phyloP scores from a whole-genome alignment of 2,797 vertebrate genomes.

The Oreochromis mossambicus region DNA sequence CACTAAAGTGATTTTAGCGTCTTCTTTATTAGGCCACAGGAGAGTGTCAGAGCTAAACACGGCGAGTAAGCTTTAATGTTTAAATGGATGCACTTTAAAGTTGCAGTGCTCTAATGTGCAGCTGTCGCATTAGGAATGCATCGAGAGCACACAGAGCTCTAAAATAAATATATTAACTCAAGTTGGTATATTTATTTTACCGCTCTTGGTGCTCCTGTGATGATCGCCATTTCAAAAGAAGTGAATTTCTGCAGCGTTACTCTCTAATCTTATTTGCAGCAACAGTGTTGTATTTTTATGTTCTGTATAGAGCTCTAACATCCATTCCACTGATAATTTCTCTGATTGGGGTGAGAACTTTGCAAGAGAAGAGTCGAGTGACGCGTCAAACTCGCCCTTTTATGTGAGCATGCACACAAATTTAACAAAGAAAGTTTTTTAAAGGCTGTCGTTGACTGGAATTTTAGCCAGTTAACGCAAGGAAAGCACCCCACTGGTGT shows the following conservation, averaged over 20 bases:
- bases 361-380: background rate
- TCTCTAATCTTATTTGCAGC: background rate
- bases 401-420: background rate
- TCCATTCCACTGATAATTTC: background rate
- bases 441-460: background rate
- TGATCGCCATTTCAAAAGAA: background rate
- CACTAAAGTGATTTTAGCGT: background rate
- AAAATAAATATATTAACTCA: background rate
- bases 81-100: background rate
- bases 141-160: background rate
- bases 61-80: background rate
- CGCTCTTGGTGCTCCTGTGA: background rate
- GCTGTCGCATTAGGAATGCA: background rate
- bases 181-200: background rate
- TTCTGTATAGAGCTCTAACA: background rate
- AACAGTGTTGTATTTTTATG: background rate
- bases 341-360: background rate
- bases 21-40: background rate
- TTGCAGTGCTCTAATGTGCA: background rate
- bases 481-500: background rate
- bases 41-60: background rate
- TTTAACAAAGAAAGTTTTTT: background rate
- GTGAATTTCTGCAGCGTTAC: background rate
- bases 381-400: accelerated
- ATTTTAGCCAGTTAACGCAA: background rate